These are phyloP conservation scores for Tachystola acroxantha DNA, from an alignment of 2,888 invertebrate genomes.

Conservation along the genomic window DNA sequence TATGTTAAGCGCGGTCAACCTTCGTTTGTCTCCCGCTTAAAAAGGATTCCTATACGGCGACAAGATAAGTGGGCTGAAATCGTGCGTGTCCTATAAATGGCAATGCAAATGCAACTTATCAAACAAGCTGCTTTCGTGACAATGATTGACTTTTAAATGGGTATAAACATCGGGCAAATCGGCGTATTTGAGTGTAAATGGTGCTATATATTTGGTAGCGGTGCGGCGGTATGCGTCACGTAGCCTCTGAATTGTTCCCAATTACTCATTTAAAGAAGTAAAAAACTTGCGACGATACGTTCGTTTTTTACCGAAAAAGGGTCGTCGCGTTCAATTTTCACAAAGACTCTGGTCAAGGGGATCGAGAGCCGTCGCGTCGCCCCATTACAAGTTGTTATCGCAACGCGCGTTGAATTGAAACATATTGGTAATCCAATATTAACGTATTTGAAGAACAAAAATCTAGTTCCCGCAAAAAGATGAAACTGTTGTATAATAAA, in stretches of 20 bases:
- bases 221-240: conserved; percentile 22
- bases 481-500: no score
- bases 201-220: conserved; percentile 20
- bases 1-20: conserved; percentile 30
- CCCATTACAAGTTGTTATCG: no score
- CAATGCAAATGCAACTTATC: conserved; percentile 49
- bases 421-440: no score
- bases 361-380: no score
- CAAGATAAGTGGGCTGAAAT: conserved; percentile 51
- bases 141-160: conserved; percentile 70
- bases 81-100: conserved; percentile 49
- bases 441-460: no score
- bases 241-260: conserved; percentile 29
- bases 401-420: no score
- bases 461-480: no score
- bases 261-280: conserved; percentile 43
- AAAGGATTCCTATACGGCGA: conserved; percentile 41
- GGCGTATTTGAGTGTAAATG: conserved; percentile 31
- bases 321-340: conserved; percentile 38
- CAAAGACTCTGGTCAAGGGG: conserved; percentile 46
- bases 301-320: conserved; percentile 42
- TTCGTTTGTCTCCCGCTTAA: conserved; percentile 27
- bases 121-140: conserved; percentile 45
- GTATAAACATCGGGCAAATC: conserved; percentile 39
- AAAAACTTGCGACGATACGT: conserved; percentile 35